Evolutionary conservation across 2,888 invertebrate genomes (phyloP), one percentile per base, ranked within the genome.

Genomic region (Polylopha cassiicola): DNA sequence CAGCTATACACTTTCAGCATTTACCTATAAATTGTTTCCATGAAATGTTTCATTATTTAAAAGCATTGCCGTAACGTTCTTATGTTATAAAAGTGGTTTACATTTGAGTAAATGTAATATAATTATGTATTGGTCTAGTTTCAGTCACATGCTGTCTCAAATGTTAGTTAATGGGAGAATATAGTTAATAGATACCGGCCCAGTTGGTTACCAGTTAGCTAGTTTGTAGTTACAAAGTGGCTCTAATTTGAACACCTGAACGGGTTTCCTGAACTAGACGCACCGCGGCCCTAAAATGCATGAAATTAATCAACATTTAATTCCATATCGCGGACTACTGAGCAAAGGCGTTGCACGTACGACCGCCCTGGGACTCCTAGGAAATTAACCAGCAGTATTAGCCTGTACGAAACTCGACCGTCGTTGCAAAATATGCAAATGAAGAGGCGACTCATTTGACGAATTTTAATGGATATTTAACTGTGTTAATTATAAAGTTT

Each of bases 281-380:
- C 59, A 38, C 49, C 44, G 55, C 49, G 62, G 56, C 62, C 62
- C 66, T 71, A 69, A 74, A 76, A 73, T 66, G 68, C 61, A 62
- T 61, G 68, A 64, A 69, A 80, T 80, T 81, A 79, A 81, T 81
- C 76, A 82, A 74, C 78, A 77, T 84, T 80, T 82, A 81, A 81
- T 79, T 81, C 71, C 63, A 73, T 71, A 73, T 65, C 66, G 67
- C 55, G 55, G 53, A 56, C 46, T 50, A 59, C 55, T 52, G 55
- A 54, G 61, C 53, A 61, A 67, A 72, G 61, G 62, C 62, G 51
- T 46, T 61, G 55, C 63, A 60, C 58, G 61, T 66, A 78, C 72
- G 72, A 63, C 51, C 68, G 60, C 51, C 68, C 44, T 48, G 82
- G 80, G 82, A 81, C 70, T 66, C 59, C 65, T 65, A 68, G 64